Evolutionary conservation across 2,113 vertebrate species (phyloP).

Genomic region (Elephas maximus): DNA sequence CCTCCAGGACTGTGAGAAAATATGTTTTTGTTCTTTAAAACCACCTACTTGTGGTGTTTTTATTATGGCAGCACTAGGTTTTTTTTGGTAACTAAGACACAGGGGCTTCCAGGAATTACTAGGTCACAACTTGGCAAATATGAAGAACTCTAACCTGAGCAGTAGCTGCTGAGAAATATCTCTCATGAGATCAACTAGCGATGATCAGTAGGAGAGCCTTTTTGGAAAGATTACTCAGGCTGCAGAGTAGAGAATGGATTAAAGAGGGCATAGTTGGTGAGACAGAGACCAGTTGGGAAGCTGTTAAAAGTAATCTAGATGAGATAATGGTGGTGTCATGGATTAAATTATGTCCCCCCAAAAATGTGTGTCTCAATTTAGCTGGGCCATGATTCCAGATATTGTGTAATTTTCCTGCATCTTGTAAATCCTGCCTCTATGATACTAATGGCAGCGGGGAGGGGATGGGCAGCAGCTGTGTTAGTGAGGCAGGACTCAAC

Average conservation of each 20-base stretch:
- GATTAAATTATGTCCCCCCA: no score
- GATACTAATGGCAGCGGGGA: no score
- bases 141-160: background rate
- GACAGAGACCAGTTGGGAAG: background rate
- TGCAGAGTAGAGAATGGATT: background rate
- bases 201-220: background rate
- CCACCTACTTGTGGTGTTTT: background rate
- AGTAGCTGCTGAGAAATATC: background rate
- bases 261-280: background rate
- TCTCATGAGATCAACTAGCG: background rate
- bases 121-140: background rate
- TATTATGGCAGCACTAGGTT: background rate
- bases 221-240: background rate
- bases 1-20: background rate
- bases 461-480: no score
- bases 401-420: no score
- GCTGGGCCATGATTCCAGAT: no score
- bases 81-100: background rate
- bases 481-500: no score
- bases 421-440: no score
- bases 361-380: no score
- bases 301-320: background rate
- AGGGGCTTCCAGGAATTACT: background rate
- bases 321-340: background rate
- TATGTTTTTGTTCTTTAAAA: background rate